Base-by-base conservation (phyloP, 2,113 vertebrate species). In the Tauraco erythrolophus region DNA sequence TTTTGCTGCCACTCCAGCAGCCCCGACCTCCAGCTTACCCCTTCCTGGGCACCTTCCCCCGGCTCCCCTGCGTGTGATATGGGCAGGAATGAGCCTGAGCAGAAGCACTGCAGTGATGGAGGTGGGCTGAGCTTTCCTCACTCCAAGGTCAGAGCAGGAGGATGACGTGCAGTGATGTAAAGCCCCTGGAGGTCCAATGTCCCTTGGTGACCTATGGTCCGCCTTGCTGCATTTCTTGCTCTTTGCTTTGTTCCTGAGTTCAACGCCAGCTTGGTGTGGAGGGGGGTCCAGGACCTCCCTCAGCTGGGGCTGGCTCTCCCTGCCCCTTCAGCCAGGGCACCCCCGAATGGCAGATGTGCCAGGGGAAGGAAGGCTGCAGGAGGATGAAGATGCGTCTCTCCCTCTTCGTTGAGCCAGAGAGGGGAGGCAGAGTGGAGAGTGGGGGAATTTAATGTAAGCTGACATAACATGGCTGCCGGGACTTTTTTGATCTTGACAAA, bases 401-500 rank as follows among this genome's bases (percentile, higher is more conserved):
- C 5, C 15, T 25, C 54, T 78, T 51, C 11, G 1, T 11, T 2
- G 10, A 30, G 65, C 51, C 17, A 10, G n/a, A 85, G 57, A 70
- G 27, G n/a, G 17, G 28, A 65, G 30, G 46, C 0, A 6, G 60
- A 60, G 37, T 50, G 25, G 43, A 30, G 56, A 3, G 43, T 4
- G 28, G 12, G 15, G 18, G 37, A 6, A 30, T 22, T 65, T 91
- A 88, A 96, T 6, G 3, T 85, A 88, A 89, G 68, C 89, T 94
- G 95, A 78, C 90, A 83, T 96, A 95, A 95, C 81, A 33, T 41
- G 56, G 75, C 93, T 70, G 62, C 46, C 1, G 1, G 82, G 57
- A 60, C 25, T 41, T 78, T 92, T 96, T 94, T 96, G 94, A 97
- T 95, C 96, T 85, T 92, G 95, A 97, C 94, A 93, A 95, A 96